phyloP scores from a whole-genome alignment of 64 coral and sea anemone genomes.

The Montipora sp. region DNA sequence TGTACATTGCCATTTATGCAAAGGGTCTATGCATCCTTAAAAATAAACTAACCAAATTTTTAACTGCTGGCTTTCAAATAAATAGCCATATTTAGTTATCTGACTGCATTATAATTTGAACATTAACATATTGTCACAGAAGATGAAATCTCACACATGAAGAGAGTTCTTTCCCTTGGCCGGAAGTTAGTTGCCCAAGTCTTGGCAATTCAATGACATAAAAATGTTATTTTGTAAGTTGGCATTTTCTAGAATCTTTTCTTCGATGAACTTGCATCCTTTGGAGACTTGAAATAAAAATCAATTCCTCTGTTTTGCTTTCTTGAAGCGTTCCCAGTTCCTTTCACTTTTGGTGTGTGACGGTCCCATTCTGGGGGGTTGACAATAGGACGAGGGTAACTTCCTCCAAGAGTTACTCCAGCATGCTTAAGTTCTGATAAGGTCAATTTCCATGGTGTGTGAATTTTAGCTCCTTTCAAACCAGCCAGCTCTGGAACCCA shows the following conservation, averaged over 20 bases:
- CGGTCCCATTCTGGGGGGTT: slow-evolving; percentile 61
- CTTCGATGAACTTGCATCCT: not conserved
- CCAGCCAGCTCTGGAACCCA: slow-evolving; percentile 77
- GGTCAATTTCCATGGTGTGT: slow-evolving; percentile 63
- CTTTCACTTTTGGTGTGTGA: slow-evolving; percentile 49
- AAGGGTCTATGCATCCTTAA: too few species aligned
- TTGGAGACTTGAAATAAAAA: slow-evolving; percentile 56
- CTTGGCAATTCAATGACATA: too few species aligned
- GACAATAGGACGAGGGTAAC: slow-evolving; percentile 45
- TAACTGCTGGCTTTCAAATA: too few species aligned
- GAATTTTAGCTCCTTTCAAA: slow-evolving; percentile 59
- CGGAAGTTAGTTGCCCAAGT: not conserved
- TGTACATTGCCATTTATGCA: too few species aligned
- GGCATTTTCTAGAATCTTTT: not conserved
- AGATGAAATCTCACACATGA: too few species aligned
- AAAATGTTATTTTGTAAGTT: not conserved
- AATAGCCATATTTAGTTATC: too few species aligned
- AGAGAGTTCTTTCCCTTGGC: too few species aligned
- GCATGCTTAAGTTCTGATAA: slow-evolving; percentile 33
- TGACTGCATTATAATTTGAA: too few species aligned
- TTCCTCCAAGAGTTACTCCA: slow-evolving; percentile 45
- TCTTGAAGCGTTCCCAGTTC: slow-evolving; percentile 2
- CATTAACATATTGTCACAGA: too few species aligned
- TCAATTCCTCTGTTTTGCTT: slow-evolving; percentile 51
- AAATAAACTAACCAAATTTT: too few species aligned